Percentiles rank a stretch among this genome's conserved stretches.
phyloP scores from a whole-genome alignment of 2,888 invertebrate species.

The Tachina grossa region DNA sequence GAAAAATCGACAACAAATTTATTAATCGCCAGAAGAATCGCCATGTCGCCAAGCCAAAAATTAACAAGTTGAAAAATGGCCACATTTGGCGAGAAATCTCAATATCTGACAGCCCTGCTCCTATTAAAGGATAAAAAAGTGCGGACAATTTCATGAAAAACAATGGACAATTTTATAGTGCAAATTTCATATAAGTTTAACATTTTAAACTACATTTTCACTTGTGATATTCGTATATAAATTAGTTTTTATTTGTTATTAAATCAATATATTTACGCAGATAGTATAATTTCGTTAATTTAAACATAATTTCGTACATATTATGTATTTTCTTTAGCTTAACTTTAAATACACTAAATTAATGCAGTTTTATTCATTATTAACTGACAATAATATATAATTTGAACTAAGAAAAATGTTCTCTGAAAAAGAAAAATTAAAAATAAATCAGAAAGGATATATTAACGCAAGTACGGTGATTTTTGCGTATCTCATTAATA shows the following conservation, averaged over 20 bases:
- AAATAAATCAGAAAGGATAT: background rate
- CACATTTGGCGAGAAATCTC: no score
- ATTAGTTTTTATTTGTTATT: conserved; percentile 37
- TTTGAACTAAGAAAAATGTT: conserved; percentile 7
- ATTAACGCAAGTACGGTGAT: background rate
- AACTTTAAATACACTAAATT: conserved; percentile 27
- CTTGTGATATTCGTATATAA: conserved; percentile 26
- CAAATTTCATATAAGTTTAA: background rate
- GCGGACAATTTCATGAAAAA: no score
- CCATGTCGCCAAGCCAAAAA: no score
- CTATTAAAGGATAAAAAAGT: no score
- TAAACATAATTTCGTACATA: conserved; percentile 11
- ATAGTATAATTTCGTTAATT: conserved; percentile 24
- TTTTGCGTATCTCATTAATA: background rate
- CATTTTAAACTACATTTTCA: background rate
- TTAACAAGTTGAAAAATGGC: no score
- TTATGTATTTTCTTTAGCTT: background rate
- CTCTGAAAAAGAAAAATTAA: conserved; percentile 7
- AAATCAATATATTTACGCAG: conserved; percentile 16
- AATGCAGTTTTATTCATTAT: conserved; percentile 3
- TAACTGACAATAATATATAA: conserved; percentile 1
- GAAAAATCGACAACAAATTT: no score
- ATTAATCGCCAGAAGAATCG: no score
- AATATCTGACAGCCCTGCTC: no score
- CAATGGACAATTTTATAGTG: no score